These are phyloP conservation scores for Volucella inanis DNA, from an alignment of 2,888 invertebrate genomes.

Conservation along the genomic window DNA sequence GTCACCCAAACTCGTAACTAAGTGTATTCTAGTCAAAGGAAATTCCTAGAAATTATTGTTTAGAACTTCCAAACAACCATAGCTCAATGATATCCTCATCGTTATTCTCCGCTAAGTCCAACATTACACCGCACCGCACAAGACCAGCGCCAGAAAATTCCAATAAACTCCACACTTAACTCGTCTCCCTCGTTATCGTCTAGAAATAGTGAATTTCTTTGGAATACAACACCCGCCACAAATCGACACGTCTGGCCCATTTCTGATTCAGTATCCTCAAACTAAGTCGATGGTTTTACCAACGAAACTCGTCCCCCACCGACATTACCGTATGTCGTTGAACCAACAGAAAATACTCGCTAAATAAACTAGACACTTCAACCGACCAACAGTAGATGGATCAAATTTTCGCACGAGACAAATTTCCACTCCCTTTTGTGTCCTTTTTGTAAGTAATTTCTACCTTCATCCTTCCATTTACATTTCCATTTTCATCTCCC, in stretches of 20 bases:
- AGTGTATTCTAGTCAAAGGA: constrained; percentile 25
- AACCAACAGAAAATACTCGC: constrained; percentile 49
- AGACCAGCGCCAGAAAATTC: constrained; percentile 18
- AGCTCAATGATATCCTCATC: constrained; percentile 24
- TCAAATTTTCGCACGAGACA: constrained; percentile 61
- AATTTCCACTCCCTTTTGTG: neutral
- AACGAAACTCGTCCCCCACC: neutral
- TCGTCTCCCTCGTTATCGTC: constrained; percentile 9
- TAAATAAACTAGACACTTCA: constrained; percentile 25
- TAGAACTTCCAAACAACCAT: constrained; percentile 65
- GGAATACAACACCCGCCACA: constrained; percentile 43
- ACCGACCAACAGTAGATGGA: constrained; percentile 7
- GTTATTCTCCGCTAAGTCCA: constrained; percentile 7
- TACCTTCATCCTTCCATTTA: too few relatives aligned
- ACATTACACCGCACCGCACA: neutral
- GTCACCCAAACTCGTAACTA: constrained; percentile 18
- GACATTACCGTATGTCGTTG: constrained; percentile 53
- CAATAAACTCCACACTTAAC: constrained; percentile 14
- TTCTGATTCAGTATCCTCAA: constrained; percentile 39
- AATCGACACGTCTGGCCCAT: constrained; percentile 74
- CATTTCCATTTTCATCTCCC: neutral
- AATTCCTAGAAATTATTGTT: constrained; percentile 59
- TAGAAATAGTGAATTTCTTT: constrained; percentile 35
- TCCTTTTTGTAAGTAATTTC: constrained; percentile 12
- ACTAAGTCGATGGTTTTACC: too few relatives aligned